These are phyloP conservation scores for Entomobrya proxima DNA, from an alignment of 2,888 invertebrate genomes.

Conservation along the genomic window DNA sequence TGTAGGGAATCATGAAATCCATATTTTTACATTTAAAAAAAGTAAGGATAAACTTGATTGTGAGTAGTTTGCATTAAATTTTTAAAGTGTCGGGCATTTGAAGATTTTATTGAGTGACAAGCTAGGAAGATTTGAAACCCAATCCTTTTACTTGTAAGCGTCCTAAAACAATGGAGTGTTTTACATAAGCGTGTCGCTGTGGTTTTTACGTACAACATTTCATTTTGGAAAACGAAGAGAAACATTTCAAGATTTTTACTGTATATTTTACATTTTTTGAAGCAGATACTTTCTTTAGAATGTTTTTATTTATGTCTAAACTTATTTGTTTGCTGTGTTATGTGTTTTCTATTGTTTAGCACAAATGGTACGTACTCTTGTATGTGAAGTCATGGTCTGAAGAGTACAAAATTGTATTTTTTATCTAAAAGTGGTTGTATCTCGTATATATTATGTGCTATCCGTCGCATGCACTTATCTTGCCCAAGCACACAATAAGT, in stretches of 20 bases:
- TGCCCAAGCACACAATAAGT: not conserved
- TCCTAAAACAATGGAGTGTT: constrained; percentile 13
- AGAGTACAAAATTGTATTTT: not conserved
- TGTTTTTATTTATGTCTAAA: not conserved
- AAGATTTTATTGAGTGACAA: constrained; percentile 34
- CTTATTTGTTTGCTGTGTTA: not conserved
- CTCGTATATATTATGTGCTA: not conserved
- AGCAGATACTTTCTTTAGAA: not conserved
- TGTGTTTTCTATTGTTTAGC: not conserved
- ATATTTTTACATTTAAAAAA: too few relatives aligned
- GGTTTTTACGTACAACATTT: not conserved
- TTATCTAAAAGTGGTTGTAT: not conserved
- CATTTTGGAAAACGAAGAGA: not conserved
- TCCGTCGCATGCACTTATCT: not conserved
- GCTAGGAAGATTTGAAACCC: constrained; percentile 46
- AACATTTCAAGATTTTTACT: not conserved
- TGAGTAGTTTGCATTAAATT: not conserved
- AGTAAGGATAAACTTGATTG: not conserved
- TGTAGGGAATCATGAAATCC: too few relatives aligned
- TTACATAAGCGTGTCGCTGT: not conserved
- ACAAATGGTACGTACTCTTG: not conserved
- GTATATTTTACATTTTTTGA: not conserved
- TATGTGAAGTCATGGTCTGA: not conserved
- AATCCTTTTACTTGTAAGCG: constrained; percentile 13
- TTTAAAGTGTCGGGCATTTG: constrained; percentile 32